Conservation (phyloP, 1,140 invertebrate species). For the Euborellia annulipes region DNA sequence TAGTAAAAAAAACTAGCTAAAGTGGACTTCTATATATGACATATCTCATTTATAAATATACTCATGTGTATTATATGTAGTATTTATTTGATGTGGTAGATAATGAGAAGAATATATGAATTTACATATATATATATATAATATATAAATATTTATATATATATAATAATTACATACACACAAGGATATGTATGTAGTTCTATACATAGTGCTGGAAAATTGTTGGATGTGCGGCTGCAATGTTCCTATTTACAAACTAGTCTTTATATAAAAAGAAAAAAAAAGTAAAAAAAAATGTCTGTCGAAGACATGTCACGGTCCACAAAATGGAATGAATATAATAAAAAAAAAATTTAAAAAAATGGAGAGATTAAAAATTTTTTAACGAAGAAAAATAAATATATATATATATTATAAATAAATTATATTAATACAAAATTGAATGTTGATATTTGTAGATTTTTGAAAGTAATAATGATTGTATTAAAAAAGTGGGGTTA, state of each 20-base stretch:
- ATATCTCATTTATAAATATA: constrained; percentile 1
- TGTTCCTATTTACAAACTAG: constrained; percentile 27
- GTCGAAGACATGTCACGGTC: background rate
- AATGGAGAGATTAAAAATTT: background rate
- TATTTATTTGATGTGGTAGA: background rate
- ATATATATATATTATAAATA: background rate
- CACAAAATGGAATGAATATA: too few relatives aligned
- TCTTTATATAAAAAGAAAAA: constrained; percentile 14
- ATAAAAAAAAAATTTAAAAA: too few relatives aligned
- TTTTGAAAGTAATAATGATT: too few relatives aligned
- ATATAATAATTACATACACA: background rate
- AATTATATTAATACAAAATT: constrained; percentile 1
- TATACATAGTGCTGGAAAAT: constrained; percentile 6
- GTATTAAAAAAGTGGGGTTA: too few relatives aligned
- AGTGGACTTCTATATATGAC: background rate
- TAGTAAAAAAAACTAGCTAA: background rate
- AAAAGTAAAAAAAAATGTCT: constrained; percentile 6
- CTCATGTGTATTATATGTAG: constrained; percentile 3
- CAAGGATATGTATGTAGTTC: constrained; percentile 3
- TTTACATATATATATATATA: constrained; percentile 2
- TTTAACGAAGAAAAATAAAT: background rate
- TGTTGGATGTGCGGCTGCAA: constrained; percentile 14
- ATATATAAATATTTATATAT: background rate
- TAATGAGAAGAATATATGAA: constrained; percentile 5
- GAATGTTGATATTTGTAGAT: background rate